A percentile compares a stretch with the other conserved stretches of the same genome.
Conservation (phyloP, 2,797 vertebrate species). For the Intellagama lesueurii region DNA sequence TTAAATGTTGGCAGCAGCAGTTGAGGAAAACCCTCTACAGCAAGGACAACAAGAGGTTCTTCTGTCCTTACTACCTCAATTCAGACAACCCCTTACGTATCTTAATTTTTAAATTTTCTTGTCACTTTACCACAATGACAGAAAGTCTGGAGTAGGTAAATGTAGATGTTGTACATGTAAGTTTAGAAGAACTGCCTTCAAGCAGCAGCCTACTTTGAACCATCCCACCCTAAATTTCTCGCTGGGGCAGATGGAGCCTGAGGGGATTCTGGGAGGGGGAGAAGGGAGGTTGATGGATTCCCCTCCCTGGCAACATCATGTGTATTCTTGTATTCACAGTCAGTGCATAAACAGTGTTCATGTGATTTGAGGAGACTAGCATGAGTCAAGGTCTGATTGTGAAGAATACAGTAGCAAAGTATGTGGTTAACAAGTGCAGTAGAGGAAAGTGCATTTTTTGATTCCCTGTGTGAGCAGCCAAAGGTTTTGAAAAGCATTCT, state of each 20-base stretch:
- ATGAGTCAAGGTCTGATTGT: conserved; percentile 7
- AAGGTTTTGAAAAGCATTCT: conserved; percentile 47
- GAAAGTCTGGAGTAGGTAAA: neutral
- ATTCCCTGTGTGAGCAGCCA: neutral
- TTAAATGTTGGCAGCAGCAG: too few relatives aligned
- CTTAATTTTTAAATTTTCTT: too few relatives aligned
- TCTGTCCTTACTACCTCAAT: too few relatives aligned
- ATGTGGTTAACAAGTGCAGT: neutral
- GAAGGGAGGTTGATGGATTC: too few relatives aligned
- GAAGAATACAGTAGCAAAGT: conserved; percentile 25
- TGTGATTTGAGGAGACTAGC: conserved; percentile 33
- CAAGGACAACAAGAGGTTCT: too few relatives aligned
- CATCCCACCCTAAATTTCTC: neutral
- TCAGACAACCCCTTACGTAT: too few relatives aligned
- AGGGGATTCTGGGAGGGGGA: neutral
- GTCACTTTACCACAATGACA: too few relatives aligned
- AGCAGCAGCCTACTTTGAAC: neutral
- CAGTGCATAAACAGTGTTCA: conserved; percentile 15
- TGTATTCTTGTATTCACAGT: neutral
- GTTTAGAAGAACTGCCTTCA: too few relatives aligned
- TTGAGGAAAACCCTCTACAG: too few relatives aligned
- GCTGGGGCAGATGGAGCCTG: neutral
- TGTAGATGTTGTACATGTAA: neutral
- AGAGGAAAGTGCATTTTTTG: conserved; percentile 30
- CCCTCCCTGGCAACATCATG: neutral